Percentiles rank a stretch among this genome's conserved stretches.
Evolutionary conservation across 2,113 vertebrate genomes (phyloP).

Genomic region (Steatornis caripensis): DNA sequence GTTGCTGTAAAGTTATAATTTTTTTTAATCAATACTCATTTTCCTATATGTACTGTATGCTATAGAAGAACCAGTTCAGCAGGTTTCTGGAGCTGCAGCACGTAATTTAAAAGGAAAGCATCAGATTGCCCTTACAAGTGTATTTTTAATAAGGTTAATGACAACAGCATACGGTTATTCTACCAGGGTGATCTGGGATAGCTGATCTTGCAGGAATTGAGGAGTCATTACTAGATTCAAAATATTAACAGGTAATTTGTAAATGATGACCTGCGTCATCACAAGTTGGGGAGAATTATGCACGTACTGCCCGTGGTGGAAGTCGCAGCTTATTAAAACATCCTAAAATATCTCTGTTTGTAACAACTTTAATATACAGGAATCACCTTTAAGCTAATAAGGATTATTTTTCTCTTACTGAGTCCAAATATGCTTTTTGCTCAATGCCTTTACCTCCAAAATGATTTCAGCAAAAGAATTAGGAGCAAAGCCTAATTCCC

Average conservation of each 20-base stretch:
- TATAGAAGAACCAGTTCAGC: not conserved
- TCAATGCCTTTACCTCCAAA: not conserved
- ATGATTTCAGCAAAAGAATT: not conserved
- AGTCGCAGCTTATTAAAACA: not conserved
- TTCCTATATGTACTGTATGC: not conserved
- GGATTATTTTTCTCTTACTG: not conserved
- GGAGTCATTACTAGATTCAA: not conserved
- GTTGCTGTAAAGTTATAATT: not conserved
- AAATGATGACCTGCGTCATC: not conserved
- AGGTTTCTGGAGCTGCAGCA: not conserved
- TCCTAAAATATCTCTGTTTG: not conserved
- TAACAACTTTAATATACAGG: not conserved
- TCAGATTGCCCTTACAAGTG: not conserved
- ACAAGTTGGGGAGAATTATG: not conserved
- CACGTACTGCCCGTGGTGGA: not conserved
- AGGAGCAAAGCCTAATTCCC: not conserved
- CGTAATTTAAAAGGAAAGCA: not conserved
- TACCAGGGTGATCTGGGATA: not conserved
- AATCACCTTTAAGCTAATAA: not conserved
- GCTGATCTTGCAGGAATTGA: not conserved
- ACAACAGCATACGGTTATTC: not conserved
- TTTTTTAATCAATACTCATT: not conserved
- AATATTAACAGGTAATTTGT: not conserved
- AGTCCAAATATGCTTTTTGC: not conserved
- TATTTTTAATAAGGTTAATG: not conserved